Evolutionary conservation across 2,888 invertebrate genomes (phyloP).

Genomic region (Aricia artaxerxes): DNA sequence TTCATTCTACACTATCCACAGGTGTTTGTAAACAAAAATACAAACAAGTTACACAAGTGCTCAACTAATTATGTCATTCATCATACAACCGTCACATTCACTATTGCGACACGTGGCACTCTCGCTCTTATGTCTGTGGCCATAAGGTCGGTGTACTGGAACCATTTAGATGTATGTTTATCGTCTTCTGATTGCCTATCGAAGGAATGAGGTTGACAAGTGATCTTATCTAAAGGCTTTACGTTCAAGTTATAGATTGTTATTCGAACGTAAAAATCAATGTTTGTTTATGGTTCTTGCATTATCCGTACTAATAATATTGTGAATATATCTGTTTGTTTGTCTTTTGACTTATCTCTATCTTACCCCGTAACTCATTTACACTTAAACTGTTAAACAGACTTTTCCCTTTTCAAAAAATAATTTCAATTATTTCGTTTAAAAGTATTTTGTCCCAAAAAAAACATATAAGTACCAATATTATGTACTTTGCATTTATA

Average conservation of each 20-base stretch:
- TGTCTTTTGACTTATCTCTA: too few species aligned
- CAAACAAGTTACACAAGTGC: constrained; percentile 16
- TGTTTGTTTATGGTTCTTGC: background rate
- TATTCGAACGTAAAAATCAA: background rate
- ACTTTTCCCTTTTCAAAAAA: too few species aligned
- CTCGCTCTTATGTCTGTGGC: background rate
- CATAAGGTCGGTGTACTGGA: background rate
- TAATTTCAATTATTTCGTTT: too few species aligned
- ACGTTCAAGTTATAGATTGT: background rate
- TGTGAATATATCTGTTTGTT: too few species aligned
- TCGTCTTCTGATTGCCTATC: constrained; percentile 22
- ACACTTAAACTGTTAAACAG: too few species aligned
- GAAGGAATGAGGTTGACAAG: constrained; percentile 19
- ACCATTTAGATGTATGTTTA: constrained; percentile 4
- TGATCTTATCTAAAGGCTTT: constrained; percentile 15
- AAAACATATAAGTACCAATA: too few species aligned
- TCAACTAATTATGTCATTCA: constrained; percentile 15
- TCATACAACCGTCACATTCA: constrained; percentile 15
- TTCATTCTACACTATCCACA: background rate
- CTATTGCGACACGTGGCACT: background rate
- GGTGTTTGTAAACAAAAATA: constrained; percentile 15
- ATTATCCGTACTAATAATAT: background rate
- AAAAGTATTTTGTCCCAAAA: too few species aligned
- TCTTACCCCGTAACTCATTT: too few species aligned
- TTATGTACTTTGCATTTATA: too few species aligned